These are phyloP conservation scores for Cololabis saira DNA, from an alignment of 2,113 vertebrate species.

Conservation along the genomic window DNA sequence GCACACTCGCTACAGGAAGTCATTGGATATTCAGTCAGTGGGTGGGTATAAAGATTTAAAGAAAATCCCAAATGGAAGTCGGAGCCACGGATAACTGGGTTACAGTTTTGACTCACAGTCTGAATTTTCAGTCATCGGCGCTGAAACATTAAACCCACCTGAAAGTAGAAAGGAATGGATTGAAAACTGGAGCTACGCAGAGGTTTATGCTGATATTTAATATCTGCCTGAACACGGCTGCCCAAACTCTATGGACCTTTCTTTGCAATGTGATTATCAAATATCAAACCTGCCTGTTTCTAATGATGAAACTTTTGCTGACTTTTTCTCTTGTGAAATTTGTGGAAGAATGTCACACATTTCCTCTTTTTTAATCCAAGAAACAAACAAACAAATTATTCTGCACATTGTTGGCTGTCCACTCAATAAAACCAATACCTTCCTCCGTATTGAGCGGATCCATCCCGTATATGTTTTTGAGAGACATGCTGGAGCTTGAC, in stretches of 20 bases:
- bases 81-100: constrained; percentile 35
- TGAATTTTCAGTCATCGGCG: not conserved
- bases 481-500: too few relatives aligned
- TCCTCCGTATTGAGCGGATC: too few relatives aligned
- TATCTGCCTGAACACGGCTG: not conserved
- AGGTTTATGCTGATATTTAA: too few relatives aligned
- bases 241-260: not conserved
- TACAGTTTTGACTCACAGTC: not conserved
- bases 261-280: constrained; percentile 1
- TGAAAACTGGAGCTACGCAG: too few relatives aligned
- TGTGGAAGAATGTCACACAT: too few relatives aligned
- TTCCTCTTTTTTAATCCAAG: too few relatives aligned
- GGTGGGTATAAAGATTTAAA: constrained; percentile 36
- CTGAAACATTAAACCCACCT: not conserved
- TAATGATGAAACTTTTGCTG: too few relatives aligned
- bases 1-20: constrained; percentile 4
- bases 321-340: too few relatives aligned
- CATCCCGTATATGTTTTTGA: too few relatives aligned
- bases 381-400: too few relatives aligned
- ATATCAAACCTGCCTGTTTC: constrained; percentile 13
- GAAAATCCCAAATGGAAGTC: constrained; percentile 1
- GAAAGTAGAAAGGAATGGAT: not conserved
- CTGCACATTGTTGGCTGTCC: too few relatives aligned
- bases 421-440: too few relatives aligned
- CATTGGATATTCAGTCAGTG: constrained; percentile 11